phyloP scores from a whole-genome alignment of 2,113 vertebrate genomes.

The Saimiri boliviensis region DNA sequence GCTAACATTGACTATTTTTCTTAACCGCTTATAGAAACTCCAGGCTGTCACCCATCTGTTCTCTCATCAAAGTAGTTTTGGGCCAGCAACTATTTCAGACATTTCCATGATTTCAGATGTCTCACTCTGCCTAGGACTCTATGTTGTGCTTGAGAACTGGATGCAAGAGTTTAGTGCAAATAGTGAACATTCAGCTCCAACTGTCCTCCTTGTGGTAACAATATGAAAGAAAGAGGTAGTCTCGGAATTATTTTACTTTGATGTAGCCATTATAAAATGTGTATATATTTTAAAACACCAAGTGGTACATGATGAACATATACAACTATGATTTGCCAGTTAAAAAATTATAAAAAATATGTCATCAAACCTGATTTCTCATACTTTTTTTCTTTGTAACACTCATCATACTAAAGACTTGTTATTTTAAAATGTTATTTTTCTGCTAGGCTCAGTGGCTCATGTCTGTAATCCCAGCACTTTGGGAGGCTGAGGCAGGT shows the following conservation, averaged over 20 bases:
- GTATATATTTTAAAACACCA: not conserved
- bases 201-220: not conserved
- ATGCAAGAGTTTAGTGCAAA: not conserved
- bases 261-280: not conserved
- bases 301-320: not conserved
- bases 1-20: slow-evolving; percentile 45
- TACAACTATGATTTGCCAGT: not conserved
- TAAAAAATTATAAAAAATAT: not conserved
- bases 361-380: not conserved
- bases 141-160: not conserved
- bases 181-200: not conserved
- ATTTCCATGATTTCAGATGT: not conserved
- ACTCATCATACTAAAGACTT: not conserved
- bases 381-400: not conserved
- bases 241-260: not conserved
- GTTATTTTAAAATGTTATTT: not conserved
- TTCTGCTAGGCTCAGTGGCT: not conserved
- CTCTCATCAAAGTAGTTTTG: slow-evolving; percentile 19
- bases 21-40: slow-evolving; percentile 38
- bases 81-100: slow-evolving; percentile 49
- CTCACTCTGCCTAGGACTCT: not conserved
- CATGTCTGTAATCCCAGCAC: too few relatives aligned
- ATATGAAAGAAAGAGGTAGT: not conserved
- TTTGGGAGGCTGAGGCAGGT: too few relatives aligned
- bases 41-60: slow-evolving; percentile 73